Base-by-base conservation (phyloP, 1,140 invertebrate species). In the Bombyx mandarina region DNA sequence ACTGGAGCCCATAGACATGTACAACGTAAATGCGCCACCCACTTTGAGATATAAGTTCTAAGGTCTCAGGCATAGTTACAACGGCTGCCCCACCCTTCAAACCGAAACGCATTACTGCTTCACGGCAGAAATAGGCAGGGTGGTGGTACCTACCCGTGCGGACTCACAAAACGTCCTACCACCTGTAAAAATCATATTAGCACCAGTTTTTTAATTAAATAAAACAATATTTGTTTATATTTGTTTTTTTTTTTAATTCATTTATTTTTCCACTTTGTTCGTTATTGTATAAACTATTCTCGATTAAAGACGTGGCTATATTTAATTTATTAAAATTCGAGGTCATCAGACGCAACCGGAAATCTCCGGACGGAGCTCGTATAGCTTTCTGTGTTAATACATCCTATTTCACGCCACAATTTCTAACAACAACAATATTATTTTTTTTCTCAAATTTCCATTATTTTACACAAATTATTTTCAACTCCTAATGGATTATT, bases 301-400 rank as follows among this genome's bases (percentile, higher is more conserved):
- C 79, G 73, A 79, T 79, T 78, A 73, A 66, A 75, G 75, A 84
- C 83, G 79, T 82, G 74, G 76, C 73, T 79, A 80, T 82, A 82
- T 82, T 75, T 73, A 75, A 75, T 77, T 73, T 77, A 65, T 63
- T 18, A 18, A 58, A 59, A 62, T 77, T 78, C 71, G 74, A 71
- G 79, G 81, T 80, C 75, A 70, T 53, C 55, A 54, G 67, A 54
- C 48, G 58, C 73, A 83, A 86, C 82, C 79, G 79, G 79, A 75
- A 77, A 78, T 61, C 61, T 69, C 62, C 60, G 58, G 69, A 56
- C 60, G 58, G 69, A 56, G 61, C 57, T 56, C 57, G 62, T 69
- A 73, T 54, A 59, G 66, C 68, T 77, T 77, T 73, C 67, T 65
- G 67, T 65, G 58, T 53, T 35, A 1, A 35, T 35, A 35, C 44